Base-by-base conservation (phyloP, 1,140 invertebrate genomes). In the Harlomillsia oculata region DNA sequence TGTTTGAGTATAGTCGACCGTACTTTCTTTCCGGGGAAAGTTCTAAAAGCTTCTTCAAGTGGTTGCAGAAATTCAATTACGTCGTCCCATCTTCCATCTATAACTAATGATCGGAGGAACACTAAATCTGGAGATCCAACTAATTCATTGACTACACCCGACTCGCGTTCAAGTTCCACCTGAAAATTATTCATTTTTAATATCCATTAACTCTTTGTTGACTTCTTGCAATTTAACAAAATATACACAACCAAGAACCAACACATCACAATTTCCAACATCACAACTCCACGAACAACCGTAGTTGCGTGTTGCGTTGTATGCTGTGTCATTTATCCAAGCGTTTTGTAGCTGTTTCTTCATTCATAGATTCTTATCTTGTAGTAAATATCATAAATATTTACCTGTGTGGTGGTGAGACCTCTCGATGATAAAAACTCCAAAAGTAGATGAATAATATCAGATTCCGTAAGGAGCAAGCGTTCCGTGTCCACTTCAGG, bases 31-130 rank as follows among this genome's bases (percentile, higher is more conserved):
- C 69, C 68, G 9, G 63, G 62, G 46, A 65, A 65, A 16, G 56
- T 46, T 23, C 57, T 16, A 37, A 65, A 65, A 29, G 80, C 77
- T 61, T 82, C 82, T 71, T 89, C 84, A n/a, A 98, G 74, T 0
- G 94, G 94, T 72, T 97, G 89, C 48, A 97, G 85, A 72, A 97
- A 98, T 68, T 97, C 90, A 16, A 96, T 74, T 1, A 89, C 91
- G 72, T 97, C 92, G 72, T 98, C 94, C 94, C 94, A 97, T 74
- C 96, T 91, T 23, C 95, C 95, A 73, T 97, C 94, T 11, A 97
- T 78, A 62, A 97, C 94, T 11, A 97, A 77, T 41, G 89, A 92
- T 13, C 95, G 78, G 3, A 97, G 75, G 70, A 97, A 97, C 0
- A 97, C 77, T 1, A 94, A 81, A 71, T 97, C 95, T 2, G 70